Percentiles rank a stretch among this genome's conserved stretches.
phyloP scores from a whole-genome alignment of 64 coral and sea anemone genomes.

The Hydrozoanthus tunicans region DNA sequence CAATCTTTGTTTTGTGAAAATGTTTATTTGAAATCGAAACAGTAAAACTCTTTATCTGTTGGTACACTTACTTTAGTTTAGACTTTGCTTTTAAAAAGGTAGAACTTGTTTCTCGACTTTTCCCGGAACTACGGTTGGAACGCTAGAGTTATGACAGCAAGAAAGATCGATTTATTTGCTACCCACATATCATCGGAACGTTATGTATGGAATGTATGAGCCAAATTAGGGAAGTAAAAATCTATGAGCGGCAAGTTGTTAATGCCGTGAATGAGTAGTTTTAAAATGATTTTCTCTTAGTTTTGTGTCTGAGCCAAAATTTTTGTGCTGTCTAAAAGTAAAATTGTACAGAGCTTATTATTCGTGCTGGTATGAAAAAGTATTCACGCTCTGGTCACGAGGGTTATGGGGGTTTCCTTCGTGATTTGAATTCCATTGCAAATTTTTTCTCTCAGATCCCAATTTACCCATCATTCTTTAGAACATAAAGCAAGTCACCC shows the following conservation, averaged over 20 bases:
- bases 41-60: neutral
- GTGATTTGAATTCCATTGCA: slow-evolving; percentile 60
- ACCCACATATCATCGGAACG: slow-evolving; percentile 54
- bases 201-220: slow-evolving; percentile 33
- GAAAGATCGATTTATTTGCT: slow-evolving; percentile 41
- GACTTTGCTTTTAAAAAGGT: neutral
- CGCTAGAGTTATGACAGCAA: slow-evolving; percentile 35
- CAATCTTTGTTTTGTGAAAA: neutral
- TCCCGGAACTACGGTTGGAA: slow-evolving; percentile 48
- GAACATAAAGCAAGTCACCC: slow-evolving; percentile 13
- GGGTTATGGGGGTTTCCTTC: slow-evolving; percentile 55
- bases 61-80: neutral
- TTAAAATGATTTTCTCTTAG: neutral
- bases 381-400: slow-evolving; percentile 44
- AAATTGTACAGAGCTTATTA: neutral
- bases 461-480: slow-evolving; percentile 55
- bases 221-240: neutral
- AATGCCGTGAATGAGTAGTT: neutral
- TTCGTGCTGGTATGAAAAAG: neutral
- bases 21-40: neutral
- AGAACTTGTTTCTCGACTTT: neutral
- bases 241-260: neutral
- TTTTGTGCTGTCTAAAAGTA: neutral
- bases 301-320: neutral
- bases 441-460: slow-evolving; percentile 31